Conservation (phyloP, 2,888 invertebrate species). For the Nymphalis polychloros region DNA sequence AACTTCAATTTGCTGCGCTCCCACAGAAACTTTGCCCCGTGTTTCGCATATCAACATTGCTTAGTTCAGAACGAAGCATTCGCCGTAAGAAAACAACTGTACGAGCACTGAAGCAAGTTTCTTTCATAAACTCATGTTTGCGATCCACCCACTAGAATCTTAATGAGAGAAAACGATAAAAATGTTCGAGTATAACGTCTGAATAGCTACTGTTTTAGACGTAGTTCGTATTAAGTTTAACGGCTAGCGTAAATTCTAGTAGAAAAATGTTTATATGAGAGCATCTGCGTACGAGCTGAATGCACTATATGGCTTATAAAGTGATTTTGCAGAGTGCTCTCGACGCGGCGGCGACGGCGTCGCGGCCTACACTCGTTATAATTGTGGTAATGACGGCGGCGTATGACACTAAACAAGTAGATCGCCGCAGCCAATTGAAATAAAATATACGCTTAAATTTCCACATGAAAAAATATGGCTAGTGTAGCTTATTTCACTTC, state of each 20-base stretch:
- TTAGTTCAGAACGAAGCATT: slow-evolving; percentile 37
- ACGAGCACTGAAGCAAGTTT: slow-evolving; percentile 38
- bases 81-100: slow-evolving; percentile 40
- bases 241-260: slow-evolving; percentile 44
- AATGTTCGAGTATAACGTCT: slow-evolving; percentile 39
- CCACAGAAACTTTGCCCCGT: slow-evolving; percentile 39
- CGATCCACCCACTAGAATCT: slow-evolving; percentile 42
- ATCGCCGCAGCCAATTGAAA: slow-evolving; percentile 33
- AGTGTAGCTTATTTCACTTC: slow-evolving; percentile 3
- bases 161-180: slow-evolving; percentile 45
- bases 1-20: slow-evolving; percentile 42
- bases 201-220: slow-evolving; percentile 44
- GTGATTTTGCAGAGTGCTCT: slow-evolving; percentile 68
- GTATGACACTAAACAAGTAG: slow-evolving; percentile 41
- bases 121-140: slow-evolving; percentile 43
- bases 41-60: slow-evolving; percentile 43
- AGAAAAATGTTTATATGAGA: slow-evolving; percentile 56
- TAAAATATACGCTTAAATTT: slow-evolving; percentile 10
- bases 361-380: slow-evolving; percentile 43
- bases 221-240: slow-evolving; percentile 51
- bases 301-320: slow-evolving; percentile 63
- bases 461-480: not conserved
- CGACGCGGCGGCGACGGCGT: slow-evolving; percentile 46
- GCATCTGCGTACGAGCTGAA: slow-evolving; percentile 46
- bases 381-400: slow-evolving; percentile 52